These are phyloP conservation scores for Pseudochromis fuscus DNA, from an alignment of 2,797 vertebrate species.

Conservation along the genomic window DNA sequence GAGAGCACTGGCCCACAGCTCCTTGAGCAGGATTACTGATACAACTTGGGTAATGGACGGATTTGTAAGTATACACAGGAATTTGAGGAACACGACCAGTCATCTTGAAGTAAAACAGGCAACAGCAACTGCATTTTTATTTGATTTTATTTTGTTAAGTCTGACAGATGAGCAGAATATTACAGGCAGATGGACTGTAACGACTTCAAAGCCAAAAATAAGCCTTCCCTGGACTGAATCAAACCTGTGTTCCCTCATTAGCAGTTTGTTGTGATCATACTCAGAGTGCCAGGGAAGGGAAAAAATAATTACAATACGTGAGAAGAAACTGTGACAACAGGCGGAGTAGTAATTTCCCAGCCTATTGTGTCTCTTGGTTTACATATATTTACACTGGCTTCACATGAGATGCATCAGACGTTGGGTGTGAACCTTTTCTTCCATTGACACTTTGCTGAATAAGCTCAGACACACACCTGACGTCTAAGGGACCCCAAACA, in stretches of 20 bases:
- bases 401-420: constrained; percentile 17
- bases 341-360: constrained; percentile 32
- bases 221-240: constrained; percentile 22
- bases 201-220: constrained; percentile 11
- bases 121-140: constrained; percentile 34
- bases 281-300: constrained; percentile 13
- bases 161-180: constrained; percentile 38
- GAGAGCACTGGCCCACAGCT: constrained; percentile 90
- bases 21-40: constrained; percentile 90
- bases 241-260: constrained; percentile 36
- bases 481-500: constrained; percentile 25
- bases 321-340: constrained; percentile 38
- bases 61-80: constrained; percentile 90
- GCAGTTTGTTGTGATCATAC: constrained; percentile 32
- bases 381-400: constrained; percentile 45
- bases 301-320: constrained; percentile 21
- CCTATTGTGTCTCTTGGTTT: constrained; percentile 48
- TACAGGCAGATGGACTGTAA: constrained; percentile 13
- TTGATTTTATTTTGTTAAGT: constrained; percentile 6
- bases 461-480: constrained; percentile 34
- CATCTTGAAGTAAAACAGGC: constrained; percentile 39
- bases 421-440: constrained; percentile 19
- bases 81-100: constrained; percentile 36
- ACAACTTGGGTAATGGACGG: constrained; percentile 98
- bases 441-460: constrained; percentile 48